Evolutionary conservation across 2,797 vertebrate species (phyloP), one percentile per base, ranked within the genome.

Genomic region (Columba guinea): DNA sequence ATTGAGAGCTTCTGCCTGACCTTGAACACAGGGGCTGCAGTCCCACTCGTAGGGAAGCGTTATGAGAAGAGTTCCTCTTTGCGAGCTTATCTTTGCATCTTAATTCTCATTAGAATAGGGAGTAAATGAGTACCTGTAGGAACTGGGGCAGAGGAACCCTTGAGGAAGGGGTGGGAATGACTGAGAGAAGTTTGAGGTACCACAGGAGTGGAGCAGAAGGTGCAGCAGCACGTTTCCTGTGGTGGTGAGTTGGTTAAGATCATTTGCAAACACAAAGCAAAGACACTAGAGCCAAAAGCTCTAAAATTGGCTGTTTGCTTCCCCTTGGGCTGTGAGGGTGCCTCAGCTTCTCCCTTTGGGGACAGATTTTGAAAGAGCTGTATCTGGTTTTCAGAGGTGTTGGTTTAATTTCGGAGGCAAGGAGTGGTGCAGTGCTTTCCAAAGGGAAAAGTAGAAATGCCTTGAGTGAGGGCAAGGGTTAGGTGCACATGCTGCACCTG

Each of bases 281-380:
- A 53, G 35, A 14, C 17, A 8, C 7, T 68, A 4, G 35, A 83
- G 28, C 44, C 5, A 7, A 79, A 75, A 87, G 41, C 49, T 63
- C 52, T 39, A 1, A 68, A 68, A 53, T 41, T 83, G 52, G 17
- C 14, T 37, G 11, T 53, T 77, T 60, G 35, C 22, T 70, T 73
- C 39, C 26, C 48, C 32, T 69, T 3, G 2, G 18, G 39, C 64
- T 87, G 15, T 0, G 0, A 2, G 0, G 0, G 3, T 80, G 13
- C 39, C 44, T 92, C 39, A 26, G n/a, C 63, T 63, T 89, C 65
- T 84, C 14, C 58, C 64, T 84, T 71, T 1, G 3, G 56, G 64
- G 19, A 0, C 6, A 10, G 22, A 28, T 62, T 93, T 78, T 8
- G 39, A 59, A 26, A 44, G 34, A 17, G 4, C 20, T 49, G 5